Base-by-base conservation (phyloP, 2,888 invertebrate genomes). In the Ennomos erosarius region DNA sequence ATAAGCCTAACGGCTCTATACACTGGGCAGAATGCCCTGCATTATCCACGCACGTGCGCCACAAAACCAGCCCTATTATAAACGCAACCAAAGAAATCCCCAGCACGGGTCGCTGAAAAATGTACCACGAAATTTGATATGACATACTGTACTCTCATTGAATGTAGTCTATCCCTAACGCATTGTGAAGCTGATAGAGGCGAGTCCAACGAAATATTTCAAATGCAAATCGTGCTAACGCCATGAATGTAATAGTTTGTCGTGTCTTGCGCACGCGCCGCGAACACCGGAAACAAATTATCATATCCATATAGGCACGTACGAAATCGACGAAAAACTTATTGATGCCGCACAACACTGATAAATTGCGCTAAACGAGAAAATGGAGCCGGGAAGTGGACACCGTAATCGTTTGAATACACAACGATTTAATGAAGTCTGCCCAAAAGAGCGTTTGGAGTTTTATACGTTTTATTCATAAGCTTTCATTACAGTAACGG, bases 201-300 rank as follows among this genome's bases (percentile, higher is more conserved):
- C 85, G 87, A 85, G 84, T 81, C 82, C 78, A 81, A 88, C 84
- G 78, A 88, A 90, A 90, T 90, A 87, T 88, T 91, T 92, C 91
- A 91, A 90, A 92, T 92, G 91, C 92, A 92, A 92, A 92, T 92
- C 91, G 92, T 90, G 90, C 88, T 80, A 85, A 84, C 85, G 86
- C 87, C 80, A 88, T 91, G 90, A 92, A 89, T 89, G 91, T 90
- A 89, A 90, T 87, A 88, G 90, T 88, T 84, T 85, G 89, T 90
- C 89, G 90, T 87, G 90, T 75, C 81, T 71, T 81, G 92, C 90
- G 91, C 91, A 90, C 92, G 91, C 90, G 90, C 83, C 87, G 84
- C 75, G 68, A 75, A 83, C 84, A 87, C 90, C 92, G 92, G 92
- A 91, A 90, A 92, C 87, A 91, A 91, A 92, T 92, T 92, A 91